Evolutionary conservation across 1,140 invertebrate genomes (phyloP).

Genomic region (Anoplophora glabripennis): DNA sequence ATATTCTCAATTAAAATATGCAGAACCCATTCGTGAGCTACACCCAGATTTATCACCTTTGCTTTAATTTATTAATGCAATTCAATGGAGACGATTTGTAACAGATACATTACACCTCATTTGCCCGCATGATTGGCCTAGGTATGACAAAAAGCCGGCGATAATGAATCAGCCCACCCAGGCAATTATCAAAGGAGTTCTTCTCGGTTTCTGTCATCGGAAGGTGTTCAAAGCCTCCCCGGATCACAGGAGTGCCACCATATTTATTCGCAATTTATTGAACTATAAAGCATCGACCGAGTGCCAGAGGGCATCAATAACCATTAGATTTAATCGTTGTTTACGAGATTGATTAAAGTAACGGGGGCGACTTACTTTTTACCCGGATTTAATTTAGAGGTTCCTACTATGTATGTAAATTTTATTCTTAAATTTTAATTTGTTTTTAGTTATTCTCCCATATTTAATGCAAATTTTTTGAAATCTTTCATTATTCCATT

Average conservation of each 20-base stretch:
- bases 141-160: too few relatives aligned
- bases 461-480: conserved; percentile 27
- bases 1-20: too few relatives aligned
- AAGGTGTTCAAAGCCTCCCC: conserved; percentile 14
- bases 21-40: too few relatives aligned
- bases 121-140: too few relatives aligned
- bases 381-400: conserved; percentile 28
- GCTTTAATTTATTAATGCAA: too few relatives aligned
- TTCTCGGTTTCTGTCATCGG: neutral
- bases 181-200: too few relatives aligned
- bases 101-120: too few relatives aligned
- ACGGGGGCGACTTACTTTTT: conserved; percentile 24
- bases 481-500: conserved; percentile 29
- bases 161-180: too few relatives aligned
- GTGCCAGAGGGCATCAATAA: conserved; percentile 25
- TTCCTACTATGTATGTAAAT: conserved; percentile 35
- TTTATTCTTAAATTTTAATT: conserved; percentile 38
- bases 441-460: conserved; percentile 32
- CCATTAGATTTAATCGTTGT: conserved; percentile 37
- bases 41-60: too few relatives aligned
- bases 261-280: conserved; percentile 30
- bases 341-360: conserved; percentile 38
- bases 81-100: too few relatives aligned
- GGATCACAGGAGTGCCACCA: conserved; percentile 20
- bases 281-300: conserved; percentile 23